phyloP scores from a whole-genome alignment of 1,140 invertebrate species.

The Bombus soroeensis region DNA sequence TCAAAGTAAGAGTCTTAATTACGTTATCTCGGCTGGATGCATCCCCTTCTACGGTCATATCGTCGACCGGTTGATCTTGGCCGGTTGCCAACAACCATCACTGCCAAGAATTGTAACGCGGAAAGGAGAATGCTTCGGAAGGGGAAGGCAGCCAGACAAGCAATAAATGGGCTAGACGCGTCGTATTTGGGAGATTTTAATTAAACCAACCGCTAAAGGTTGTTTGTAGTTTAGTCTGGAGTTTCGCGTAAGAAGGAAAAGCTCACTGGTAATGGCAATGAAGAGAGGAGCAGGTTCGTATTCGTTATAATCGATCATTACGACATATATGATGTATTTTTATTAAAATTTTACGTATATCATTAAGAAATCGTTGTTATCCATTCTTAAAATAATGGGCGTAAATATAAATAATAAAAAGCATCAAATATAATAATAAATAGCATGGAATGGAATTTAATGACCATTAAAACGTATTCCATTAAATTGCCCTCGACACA shows the following conservation, averaged over 20 bases:
- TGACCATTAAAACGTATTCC: no score
- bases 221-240: slow-evolving; percentile 66
- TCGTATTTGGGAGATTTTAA: slow-evolving; percentile 71
- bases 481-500: no score
- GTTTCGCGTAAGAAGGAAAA: slow-evolving; percentile 42
- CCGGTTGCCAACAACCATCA: slow-evolving; percentile 70
- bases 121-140: slow-evolving; percentile 52
- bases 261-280: not conserved
- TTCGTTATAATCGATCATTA: not conserved
- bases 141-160: slow-evolving; percentile 17
- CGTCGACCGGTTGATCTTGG: slow-evolving; percentile 71
- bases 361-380: no score
- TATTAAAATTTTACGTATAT: no score
- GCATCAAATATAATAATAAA: no score
- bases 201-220: slow-evolving; percentile 71
- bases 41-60: slow-evolving; percentile 68
- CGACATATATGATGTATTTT: no score
- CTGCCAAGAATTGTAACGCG: slow-evolving; percentile 73
- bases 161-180: slow-evolving; percentile 35
- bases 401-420: no score
- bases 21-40: slow-evolving; percentile 76
- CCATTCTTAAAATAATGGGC: no score
- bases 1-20: slow-evolving; percentile 77
- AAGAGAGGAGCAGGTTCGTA: slow-evolving; percentile 2
- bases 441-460: no score